Conservation (phyloP, 2,113 vertebrate species). For the Castor canadensis region DNA sequence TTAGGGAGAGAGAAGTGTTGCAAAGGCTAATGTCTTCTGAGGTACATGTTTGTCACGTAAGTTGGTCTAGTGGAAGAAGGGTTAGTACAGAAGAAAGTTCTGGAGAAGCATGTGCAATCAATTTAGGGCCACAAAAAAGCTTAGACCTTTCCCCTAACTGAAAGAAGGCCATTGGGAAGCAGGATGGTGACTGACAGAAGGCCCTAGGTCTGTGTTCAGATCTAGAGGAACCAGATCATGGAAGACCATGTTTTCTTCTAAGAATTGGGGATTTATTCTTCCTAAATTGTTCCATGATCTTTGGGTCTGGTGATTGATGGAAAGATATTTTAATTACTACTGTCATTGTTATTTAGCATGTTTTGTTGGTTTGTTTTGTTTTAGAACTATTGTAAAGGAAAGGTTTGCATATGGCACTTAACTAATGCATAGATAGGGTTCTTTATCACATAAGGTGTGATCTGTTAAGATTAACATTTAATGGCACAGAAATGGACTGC, state of each 20-base stretch:
- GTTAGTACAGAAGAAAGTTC: background rate
- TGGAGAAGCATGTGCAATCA: background rate
- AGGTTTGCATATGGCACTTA: background rate
- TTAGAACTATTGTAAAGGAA: background rate
- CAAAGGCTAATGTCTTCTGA: background rate
- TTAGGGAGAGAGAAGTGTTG: background rate
- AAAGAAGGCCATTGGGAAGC: background rate
- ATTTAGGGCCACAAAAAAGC: too few relatives aligned
- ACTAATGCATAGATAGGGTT: background rate
- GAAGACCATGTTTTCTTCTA: background rate
- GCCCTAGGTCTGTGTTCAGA: background rate
- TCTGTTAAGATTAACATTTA: background rate
- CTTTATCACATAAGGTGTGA: rapidly evolving
- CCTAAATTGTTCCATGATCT: background rate
- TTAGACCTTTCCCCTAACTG: background rate
- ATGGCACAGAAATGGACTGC: background rate
- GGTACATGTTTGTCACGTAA: background rate
- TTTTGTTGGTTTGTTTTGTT: background rate
- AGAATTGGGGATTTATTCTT: background rate
- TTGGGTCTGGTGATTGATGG: background rate
- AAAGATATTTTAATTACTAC: background rate
- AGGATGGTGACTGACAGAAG: too few relatives aligned
- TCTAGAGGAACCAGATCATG: rapidly evolving
- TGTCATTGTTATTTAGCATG: background rate
- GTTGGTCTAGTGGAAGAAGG: background rate